phyloP scores from a whole-genome alignment of 2,888 invertebrate genomes.

The Flexamia atlantica region DNA sequence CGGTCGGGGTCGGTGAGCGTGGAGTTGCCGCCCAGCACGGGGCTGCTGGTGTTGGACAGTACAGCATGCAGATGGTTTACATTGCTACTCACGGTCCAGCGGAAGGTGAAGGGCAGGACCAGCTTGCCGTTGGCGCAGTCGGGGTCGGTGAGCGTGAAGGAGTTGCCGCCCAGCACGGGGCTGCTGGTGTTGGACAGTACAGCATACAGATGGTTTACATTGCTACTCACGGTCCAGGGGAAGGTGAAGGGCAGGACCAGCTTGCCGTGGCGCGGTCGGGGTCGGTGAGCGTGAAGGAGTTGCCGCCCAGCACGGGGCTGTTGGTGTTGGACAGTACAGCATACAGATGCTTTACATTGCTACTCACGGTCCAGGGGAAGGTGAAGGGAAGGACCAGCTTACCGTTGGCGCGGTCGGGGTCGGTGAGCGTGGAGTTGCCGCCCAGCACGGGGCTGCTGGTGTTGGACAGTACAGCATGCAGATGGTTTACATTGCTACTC shows the following conservation, averaged over 20 bases:
- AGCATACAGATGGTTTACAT: too few relatives aligned
- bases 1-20: slow-evolving; percentile 88
- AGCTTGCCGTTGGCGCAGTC: slow-evolving; percentile 83
- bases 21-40: slow-evolving; percentile 95
- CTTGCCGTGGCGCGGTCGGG: slow-evolving; percentile 83
- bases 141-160: slow-evolving; percentile 92
- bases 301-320: slow-evolving; percentile 84
- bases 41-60: too few relatives aligned
- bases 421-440: slow-evolving; percentile 91
- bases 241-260: slow-evolving; percentile 93
- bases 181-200: too few relatives aligned
- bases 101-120: slow-evolving; percentile 92
- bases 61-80: too few relatives aligned
- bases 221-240: slow-evolving; percentile 96
- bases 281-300: slow-evolving; percentile 92
- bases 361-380: slow-evolving; percentile 96
- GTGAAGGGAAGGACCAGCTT: slow-evolving; percentile 92
- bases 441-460: too few relatives aligned
- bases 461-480: too few relatives aligned
- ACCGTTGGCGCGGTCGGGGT: slow-evolving; percentile 82
- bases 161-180: slow-evolving; percentile 95
- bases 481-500: too few relatives aligned
- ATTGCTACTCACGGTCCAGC: slow-evolving; percentile 97
- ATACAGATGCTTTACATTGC: too few relatives aligned
- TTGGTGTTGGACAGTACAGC: too few relatives aligned